These are phyloP conservation scores for Chalcosyrphus nemorum DNA, from an alignment of 2,888 invertebrate genomes.

Conservation along the genomic window DNA sequence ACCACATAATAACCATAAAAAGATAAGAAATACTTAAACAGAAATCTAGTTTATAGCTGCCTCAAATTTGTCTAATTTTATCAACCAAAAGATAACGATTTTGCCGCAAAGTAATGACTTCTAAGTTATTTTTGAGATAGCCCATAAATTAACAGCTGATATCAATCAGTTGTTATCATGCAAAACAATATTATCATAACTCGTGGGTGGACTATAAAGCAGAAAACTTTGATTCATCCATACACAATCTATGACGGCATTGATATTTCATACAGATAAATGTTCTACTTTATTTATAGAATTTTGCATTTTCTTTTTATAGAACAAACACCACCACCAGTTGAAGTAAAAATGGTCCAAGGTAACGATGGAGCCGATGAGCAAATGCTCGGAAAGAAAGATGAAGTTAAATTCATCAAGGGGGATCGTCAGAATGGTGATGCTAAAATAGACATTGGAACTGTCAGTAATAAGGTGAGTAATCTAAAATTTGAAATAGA, in stretches of 20 bases:
- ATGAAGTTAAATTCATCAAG: slow-evolving; percentile 89
- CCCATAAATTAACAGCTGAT: not conserved
- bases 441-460: slow-evolving; percentile 92
- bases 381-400: slow-evolving; percentile 85
- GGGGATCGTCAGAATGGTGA: slow-evolving; percentile 91
- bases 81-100: slow-evolving; percentile 1
- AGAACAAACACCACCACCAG: not conserved
- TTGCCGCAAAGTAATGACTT: not conserved
- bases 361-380: slow-evolving; percentile 87
- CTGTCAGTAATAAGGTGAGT: slow-evolving; percentile 83
- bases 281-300: not conserved
- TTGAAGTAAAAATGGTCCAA: slow-evolving; percentile 81
- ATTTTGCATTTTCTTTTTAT: not conserved
- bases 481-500: not conserved
- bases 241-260: not conserved
- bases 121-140: not conserved
- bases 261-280: not conserved
- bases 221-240: not conserved
- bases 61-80: not conserved
- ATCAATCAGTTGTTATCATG: not conserved
- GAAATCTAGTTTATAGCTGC: not conserved
- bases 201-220: not conserved
- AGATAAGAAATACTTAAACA: not conserved
- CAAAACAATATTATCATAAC: not conserved
- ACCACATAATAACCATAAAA: not conserved